phyloP scores from a whole-genome alignment of 2,888 invertebrate species.

The Mesoligia furuncula region DNA sequence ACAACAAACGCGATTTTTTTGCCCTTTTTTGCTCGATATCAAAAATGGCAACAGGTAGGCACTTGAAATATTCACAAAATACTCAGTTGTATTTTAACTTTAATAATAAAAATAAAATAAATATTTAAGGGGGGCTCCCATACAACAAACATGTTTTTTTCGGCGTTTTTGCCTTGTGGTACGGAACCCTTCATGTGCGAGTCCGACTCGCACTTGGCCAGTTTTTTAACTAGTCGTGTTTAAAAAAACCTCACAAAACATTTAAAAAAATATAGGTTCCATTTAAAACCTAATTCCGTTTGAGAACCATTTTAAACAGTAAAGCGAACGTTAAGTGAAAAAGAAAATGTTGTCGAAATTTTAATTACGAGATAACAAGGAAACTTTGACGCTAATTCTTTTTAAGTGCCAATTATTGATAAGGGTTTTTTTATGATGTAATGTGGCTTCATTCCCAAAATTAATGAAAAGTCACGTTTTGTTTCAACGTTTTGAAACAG shows the following conservation, averaged over 20 bases:
- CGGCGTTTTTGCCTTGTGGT: too few relatives aligned
- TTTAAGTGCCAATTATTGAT: constrained; percentile 68
- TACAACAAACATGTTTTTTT: too few relatives aligned
- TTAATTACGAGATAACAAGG: constrained; percentile 65
- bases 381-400: constrained; percentile 61
- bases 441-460: constrained; percentile 40
- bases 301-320: constrained; percentile 36
- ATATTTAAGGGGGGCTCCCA: too few relatives aligned
- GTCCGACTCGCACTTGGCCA: too few relatives aligned
- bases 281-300: constrained; percentile 37
- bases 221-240: background rate
- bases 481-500: constrained; percentile 9
- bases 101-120: too few relatives aligned
- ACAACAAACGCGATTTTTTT: too few relatives aligned
- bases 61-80: too few relatives aligned
- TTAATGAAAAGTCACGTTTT: constrained; percentile 44
- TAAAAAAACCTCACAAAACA: background rate
- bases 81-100: too few relatives aligned
- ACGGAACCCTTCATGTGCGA: too few relatives aligned
- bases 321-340: constrained; percentile 47
- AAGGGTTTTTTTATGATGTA: constrained; percentile 38
- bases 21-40: too few relatives aligned
- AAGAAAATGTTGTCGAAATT: constrained; percentile 50
- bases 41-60: too few relatives aligned
- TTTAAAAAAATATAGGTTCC: constrained; percentile 11